Base-by-base conservation (phyloP, 2,797 vertebrate species). In the Sarcophilus harrisii region DNA sequence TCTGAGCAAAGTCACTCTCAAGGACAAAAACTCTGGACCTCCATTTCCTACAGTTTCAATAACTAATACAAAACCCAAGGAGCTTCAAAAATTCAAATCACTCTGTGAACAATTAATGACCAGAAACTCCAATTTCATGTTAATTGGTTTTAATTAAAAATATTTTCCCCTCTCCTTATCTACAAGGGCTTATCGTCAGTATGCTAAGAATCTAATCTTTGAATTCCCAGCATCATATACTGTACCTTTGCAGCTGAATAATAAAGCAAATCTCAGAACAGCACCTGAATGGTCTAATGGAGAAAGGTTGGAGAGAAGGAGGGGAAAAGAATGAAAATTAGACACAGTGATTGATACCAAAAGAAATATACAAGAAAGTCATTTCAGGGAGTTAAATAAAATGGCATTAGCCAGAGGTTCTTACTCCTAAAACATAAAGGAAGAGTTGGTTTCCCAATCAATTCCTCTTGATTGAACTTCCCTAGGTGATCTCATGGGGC, bases 111-210 rank as follows among this genome's bases (percentile, higher is more conserved):
- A 95, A 96, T 96, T 97, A 97, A 58, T 92, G 95, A 96, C 92
- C 92, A 97, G 97, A 96, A 96, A 14, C 45, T 96, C 59, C 21
- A 92, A 96, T 97, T 97, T 96, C 32, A 95, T 93, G 13, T 97
- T 95, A 96, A 98, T 87, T 97, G 0, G 52, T 97, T 98, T 98
- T 97, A 95, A 98, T 98, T 96, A 95, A 95, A 96, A 93, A 92
- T 30, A 11, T 6, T 58, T 95, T 52, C 24, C 49, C 59, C 91
- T 91, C 93, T 95, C 93, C 38, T 98, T 97, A 96, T 91, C 96
- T 95, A 94, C 57, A 96, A 97, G 96, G 60, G 27, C 29, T 96
- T 89, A 92, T 92, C 97, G 55, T 66, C 92, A 90, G 12, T 4
- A 12, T 73, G 14, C 59, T 73, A 95, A 49, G 32, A 92, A 95